phyloP scores from a whole-genome alignment of 2,113 vertebrate species.

The Herpetotheres cachinnans region DNA sequence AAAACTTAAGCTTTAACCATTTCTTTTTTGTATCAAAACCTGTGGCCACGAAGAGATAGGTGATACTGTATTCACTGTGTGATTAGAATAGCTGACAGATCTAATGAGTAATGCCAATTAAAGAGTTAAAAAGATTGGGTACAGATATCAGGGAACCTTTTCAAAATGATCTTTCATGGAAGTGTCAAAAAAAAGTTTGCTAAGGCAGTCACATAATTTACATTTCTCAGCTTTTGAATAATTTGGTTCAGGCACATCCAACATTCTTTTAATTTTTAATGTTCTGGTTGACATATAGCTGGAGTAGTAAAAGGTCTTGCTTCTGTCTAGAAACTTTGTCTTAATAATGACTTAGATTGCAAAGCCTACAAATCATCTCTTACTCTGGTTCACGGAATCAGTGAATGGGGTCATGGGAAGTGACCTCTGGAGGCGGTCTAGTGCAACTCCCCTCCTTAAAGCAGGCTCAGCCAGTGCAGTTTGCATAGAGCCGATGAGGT shows the following conservation, averaged over 20 bases:
- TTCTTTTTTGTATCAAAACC: background rate
- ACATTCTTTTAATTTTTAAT: conserved; percentile 9
- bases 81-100: background rate
- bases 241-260: conserved; percentile 15
- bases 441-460: background rate
- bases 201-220: background rate
- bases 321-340: background rate
- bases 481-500: background rate
- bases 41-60: background rate
- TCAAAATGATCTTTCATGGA: background rate
- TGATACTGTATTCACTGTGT: background rate
- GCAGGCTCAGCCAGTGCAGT: background rate
- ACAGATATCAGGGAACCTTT: background rate
- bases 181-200: background rate
- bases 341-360: background rate
- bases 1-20: background rate
- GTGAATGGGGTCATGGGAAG: background rate
- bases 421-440: background rate
- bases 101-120: background rate
- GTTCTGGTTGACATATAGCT: background rate
- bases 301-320: background rate
- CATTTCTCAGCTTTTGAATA: conserved; percentile 22
- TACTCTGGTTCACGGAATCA: background rate
- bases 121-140: background rate
- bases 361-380: background rate